Percentiles rank a stretch among this genome's conserved stretches.
Evolutionary conservation across 2,113 vertebrate genomes (phyloP).

Genomic region (Dicaeum eximium): DNA sequence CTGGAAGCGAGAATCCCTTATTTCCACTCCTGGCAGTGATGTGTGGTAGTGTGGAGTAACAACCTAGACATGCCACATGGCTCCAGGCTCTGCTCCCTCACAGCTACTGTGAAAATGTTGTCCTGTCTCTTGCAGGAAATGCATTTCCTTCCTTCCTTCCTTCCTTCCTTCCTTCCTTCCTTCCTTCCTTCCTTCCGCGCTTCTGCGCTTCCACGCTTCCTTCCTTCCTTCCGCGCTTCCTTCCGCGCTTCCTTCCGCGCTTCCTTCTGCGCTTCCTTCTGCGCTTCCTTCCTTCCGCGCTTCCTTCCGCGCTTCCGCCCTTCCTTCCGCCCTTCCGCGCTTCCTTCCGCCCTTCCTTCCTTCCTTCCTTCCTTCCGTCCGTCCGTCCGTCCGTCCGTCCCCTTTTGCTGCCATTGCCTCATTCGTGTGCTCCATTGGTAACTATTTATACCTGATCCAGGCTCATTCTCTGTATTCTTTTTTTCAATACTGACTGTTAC

Average conservation of each 20-base stretch:
- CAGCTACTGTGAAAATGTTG: background rate
- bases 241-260: too few relatives aligned
- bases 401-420: background rate
- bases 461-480: background rate
- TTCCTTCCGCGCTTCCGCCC: too few relatives aligned
- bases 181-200: too few relatives aligned
- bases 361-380: background rate
- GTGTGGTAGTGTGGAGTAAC: background rate
- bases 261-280: too few relatives aligned
- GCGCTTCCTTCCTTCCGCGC: background rate
- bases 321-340: background rate
- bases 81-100: background rate
- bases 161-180: too few relatives aligned
- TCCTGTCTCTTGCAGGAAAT: background rate
- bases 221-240: too few relatives aligned
- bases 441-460: background rate
- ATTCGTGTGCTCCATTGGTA: background rate
- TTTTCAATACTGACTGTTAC: background rate
- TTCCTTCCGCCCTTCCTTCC: background rate
- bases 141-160: background rate
- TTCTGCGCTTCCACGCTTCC: too few relatives aligned
- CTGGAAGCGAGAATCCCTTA: background rate
- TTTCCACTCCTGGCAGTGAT: background rate
- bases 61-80: too few relatives aligned
- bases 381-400: background rate